Evolutionary conservation across 2,113 vertebrate species (phyloP).

Genomic region (Corythornis vintsioides): DNA sequence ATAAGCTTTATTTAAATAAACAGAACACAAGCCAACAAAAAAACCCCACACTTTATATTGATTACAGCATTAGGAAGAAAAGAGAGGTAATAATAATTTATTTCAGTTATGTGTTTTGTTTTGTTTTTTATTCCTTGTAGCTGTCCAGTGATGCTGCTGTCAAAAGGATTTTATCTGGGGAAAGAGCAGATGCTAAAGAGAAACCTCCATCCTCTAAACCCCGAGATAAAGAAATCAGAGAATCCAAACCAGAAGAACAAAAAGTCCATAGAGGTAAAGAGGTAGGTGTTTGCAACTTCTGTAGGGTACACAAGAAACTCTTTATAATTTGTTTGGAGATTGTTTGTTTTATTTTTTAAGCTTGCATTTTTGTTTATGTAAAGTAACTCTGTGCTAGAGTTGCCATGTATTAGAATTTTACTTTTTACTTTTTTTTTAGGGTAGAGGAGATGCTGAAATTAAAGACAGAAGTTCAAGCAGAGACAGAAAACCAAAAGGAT

Average conservation of each 20-base stretch:
- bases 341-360: neutral
- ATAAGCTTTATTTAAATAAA: neutral
- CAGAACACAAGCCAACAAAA: neutral
- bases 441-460: constrained; percentile 73
- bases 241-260: constrained; percentile 65
- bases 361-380: neutral
- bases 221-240: constrained; percentile 82
- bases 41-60: neutral
- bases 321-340: neutral
- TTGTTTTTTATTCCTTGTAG: constrained; percentile 63
- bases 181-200: constrained; percentile 80
- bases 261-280: constrained; percentile 74
- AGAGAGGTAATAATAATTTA: neutral
- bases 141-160: constrained; percentile 93
- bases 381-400: neutral
- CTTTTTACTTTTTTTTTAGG: constrained; percentile 71
- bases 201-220: constrained; percentile 76
- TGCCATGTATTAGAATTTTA: neutral
- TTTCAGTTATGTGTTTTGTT: neutral
- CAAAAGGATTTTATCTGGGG: constrained; percentile 86
- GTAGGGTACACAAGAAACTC: neutral
- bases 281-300: constrained; percentile 6
- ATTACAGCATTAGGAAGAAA: neutral
- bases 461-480: constrained; percentile 79
- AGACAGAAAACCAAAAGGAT: constrained; percentile 80